Evolutionary conservation across 2,888 invertebrate species (phyloP).

Genomic region (Timandra comae): DNA sequence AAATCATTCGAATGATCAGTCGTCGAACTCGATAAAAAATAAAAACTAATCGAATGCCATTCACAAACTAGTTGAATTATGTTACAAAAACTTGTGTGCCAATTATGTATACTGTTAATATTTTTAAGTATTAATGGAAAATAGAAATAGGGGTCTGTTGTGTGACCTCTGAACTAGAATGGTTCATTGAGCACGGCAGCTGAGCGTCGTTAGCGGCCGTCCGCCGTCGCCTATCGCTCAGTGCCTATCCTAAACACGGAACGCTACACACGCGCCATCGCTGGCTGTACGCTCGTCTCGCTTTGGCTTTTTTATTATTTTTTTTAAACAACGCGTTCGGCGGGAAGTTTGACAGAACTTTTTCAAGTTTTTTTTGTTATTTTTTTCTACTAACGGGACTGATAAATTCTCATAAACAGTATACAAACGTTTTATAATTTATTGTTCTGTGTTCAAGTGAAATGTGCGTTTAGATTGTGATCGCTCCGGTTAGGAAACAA

Average conservation of each 20-base stretch:
- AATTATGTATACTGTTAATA: slow-evolving; percentile 1
- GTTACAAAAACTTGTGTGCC: slow-evolving; percentile 15
- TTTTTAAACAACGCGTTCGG: slow-evolving; percentile 39
- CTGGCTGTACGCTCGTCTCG: slow-evolving; percentile 46
- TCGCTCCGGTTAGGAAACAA: slow-evolving; percentile 44
- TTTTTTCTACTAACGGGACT: slow-evolving; percentile 2
- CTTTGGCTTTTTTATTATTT: slow-evolving; percentile 43
- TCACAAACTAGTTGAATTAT: slow-evolving; percentile 38
- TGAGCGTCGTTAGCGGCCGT: slow-evolving; percentile 61
- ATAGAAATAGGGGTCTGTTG: slow-evolving; percentile 57
- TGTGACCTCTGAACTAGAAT: slow-evolving; percentile 70
- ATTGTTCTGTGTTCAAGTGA: slow-evolving; percentile 30
- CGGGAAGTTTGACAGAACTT: slow-evolving; percentile 52
- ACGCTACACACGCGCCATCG: slow-evolving; percentile 66
- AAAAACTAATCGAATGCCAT: slow-evolving; percentile 25
- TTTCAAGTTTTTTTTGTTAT: too few species aligned
- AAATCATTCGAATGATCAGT: slow-evolving; percentile 53
- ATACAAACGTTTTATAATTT: slow-evolving; percentile 6
- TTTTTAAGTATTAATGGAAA: slow-evolving; percentile 7
- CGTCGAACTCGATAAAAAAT: slow-evolving; percentile 35
- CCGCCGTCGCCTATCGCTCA: slow-evolving; percentile 48
- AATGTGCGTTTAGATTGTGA: slow-evolving; percentile 61
- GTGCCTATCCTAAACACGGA: slow-evolving; percentile 67
- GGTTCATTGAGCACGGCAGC: slow-evolving; percentile 72
- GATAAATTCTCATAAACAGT: slow-evolving; percentile 2